Conservation (phyloP, 2,888 invertebrate genomes). For the Pecten maximus region DNA sequence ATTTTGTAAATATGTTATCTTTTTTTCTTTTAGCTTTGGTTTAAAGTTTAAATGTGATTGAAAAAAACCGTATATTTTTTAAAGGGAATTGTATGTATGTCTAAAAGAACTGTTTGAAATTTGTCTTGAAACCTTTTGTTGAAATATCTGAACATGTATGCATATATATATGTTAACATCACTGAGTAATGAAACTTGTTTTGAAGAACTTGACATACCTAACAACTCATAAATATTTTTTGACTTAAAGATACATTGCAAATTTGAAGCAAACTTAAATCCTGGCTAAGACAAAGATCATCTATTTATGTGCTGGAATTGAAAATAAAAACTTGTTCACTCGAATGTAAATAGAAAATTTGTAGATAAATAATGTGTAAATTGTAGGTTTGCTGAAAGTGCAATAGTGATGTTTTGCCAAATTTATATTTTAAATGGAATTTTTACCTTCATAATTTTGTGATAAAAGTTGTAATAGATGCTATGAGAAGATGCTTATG, state of each 20-base stretch:
- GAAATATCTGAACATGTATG: neutral
- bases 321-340: neutral
- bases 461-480: constrained; percentile 30
- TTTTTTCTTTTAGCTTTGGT: neutral
- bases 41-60: neutral
- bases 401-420: constrained; percentile 24
- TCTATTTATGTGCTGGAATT: constrained; percentile 6
- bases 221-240: neutral
- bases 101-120: neutral
- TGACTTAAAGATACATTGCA: neutral
- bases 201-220: neutral
- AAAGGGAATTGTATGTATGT: neutral
- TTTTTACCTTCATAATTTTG: constrained; percentile 27
- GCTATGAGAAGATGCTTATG: constrained; percentile 30
- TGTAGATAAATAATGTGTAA: constrained; percentile 13
- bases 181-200: neutral
- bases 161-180: neutral
- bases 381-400: constrained; percentile 35
- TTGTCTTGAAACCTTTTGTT: neutral
- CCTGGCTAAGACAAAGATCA: constrained; percentile 33
- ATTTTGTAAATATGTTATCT: neutral
- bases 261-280: neutral
- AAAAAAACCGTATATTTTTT: neutral
- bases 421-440: constrained; percentile 35
- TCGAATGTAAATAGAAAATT: constrained; percentile 14